These are phyloP conservation scores for Oryctes rhinoceros DNA, from an alignment of 1,140 invertebrate genomes.

Conservation along the genomic window DNA sequence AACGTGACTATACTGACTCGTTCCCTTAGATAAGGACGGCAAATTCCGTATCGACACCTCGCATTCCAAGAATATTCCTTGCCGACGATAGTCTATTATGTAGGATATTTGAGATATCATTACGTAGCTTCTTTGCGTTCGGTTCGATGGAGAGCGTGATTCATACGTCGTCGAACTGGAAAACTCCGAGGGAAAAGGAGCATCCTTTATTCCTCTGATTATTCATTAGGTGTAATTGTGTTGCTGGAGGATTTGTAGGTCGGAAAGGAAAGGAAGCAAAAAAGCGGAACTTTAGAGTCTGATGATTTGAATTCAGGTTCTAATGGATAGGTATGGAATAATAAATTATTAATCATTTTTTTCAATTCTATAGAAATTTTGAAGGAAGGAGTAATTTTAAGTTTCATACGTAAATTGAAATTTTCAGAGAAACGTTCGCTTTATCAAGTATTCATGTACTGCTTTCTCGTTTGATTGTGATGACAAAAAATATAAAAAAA, in stretches of 20 bases:
- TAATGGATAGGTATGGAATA: background rate
- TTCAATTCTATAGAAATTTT: background rate
- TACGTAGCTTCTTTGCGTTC: constrained; percentile 32
- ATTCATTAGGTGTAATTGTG: constrained; percentile 30
- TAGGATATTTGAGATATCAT: constrained; percentile 36
- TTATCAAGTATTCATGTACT: background rate
- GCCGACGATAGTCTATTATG: constrained; percentile 34
- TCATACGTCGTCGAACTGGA: constrained; percentile 13
- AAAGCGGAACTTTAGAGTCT: background rate
- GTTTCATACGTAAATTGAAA: background rate
- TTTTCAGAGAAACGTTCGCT: too few relatives aligned
- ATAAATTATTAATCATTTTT: background rate
- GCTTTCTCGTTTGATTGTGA: background rate
- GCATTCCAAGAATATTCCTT: constrained; percentile 22
- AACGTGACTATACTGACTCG: constrained; percentile 23
- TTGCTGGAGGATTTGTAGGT: constrained; percentile 15
- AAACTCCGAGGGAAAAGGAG: constrained; percentile 8
- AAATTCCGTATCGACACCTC: constrained; percentile 31
- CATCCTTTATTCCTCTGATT: constrained; percentile 16
- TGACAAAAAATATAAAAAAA: background rate
- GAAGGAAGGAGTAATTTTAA: background rate
- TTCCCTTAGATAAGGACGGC: constrained; percentile 2
- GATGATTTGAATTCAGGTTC: background rate
- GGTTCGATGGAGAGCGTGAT: constrained; percentile 3
- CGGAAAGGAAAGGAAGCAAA: background rate